Evolutionary conservation across 2,888 invertebrate species (phyloP).

Genomic region (Achlya flavicornis): DNA sequence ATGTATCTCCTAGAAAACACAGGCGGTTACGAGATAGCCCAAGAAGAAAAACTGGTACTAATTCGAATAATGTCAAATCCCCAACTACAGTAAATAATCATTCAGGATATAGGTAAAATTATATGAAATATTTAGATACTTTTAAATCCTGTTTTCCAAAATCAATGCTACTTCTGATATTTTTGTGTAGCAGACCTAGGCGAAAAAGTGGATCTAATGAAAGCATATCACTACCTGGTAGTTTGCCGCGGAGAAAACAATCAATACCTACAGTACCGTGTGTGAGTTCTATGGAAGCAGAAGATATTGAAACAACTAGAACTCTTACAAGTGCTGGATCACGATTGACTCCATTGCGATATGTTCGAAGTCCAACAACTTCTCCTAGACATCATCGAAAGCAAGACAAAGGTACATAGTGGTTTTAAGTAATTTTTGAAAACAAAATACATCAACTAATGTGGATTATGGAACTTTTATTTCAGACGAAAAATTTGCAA

Average conservation of each 20-base stretch:
- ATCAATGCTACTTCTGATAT: conserved; percentile 3
- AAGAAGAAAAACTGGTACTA: conserved; percentile 85
- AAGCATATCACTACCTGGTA: conserved; percentile 86
- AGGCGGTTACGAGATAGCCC: conserved; percentile 87
- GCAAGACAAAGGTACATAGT: conserved; percentile 62
- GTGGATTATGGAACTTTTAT: conserved; percentile 23
- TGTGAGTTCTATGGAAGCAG: conserved; percentile 77
- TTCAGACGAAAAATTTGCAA: conserved; percentile 82
- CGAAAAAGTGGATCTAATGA: conserved; percentile 83
- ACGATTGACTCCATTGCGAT: conserved; percentile 75
- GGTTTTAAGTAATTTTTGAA: background rate
- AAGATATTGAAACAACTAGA: conserved; percentile 77
- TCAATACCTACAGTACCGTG: conserved; percentile 79
- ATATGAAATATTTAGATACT: conserved; percentile 8
- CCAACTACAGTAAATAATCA: conserved; percentile 74
- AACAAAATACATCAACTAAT: background rate
- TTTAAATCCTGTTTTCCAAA: background rate
- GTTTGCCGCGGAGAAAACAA: conserved; percentile 85
- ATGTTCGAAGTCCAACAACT: conserved; percentile 73
- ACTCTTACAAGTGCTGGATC: conserved; percentile 78
- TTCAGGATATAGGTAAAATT: conserved; percentile 69
- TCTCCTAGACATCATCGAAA: conserved; percentile 81
- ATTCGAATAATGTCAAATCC: conserved; percentile 80
- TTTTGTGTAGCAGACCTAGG: conserved; percentile 59
- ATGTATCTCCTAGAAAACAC: conserved; percentile 84